These are phyloP conservation scores for Sphecodes monilicornis DNA, from an alignment of 2,888 invertebrate genomes.

Conservation along the genomic window DNA sequence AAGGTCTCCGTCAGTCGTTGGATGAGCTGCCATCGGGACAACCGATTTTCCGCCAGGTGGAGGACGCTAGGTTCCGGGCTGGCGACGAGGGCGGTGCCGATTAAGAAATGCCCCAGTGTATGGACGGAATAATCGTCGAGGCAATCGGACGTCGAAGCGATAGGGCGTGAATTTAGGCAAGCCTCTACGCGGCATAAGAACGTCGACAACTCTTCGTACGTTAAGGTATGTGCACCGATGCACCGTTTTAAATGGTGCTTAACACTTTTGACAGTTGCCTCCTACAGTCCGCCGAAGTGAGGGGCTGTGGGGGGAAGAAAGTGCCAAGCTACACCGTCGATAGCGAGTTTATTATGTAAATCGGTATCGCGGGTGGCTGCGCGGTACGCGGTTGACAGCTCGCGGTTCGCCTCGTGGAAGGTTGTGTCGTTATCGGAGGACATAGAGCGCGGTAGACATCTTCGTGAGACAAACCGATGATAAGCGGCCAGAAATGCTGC, in stretches of 20 bases:
- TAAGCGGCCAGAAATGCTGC: neutral
- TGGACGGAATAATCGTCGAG: conserved; percentile 2
- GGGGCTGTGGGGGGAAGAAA: neutral
- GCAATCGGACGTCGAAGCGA: neutral
- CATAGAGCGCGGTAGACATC: neutral
- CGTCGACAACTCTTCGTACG: conserved; percentile 5
- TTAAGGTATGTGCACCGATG: conserved; percentile 1
- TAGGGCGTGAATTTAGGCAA: conserved; percentile 9
- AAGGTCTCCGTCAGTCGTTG: no score
- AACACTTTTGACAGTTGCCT: neutral
- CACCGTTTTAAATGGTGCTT: neutral
- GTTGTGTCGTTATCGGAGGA: neutral
- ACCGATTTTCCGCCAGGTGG: neutral
- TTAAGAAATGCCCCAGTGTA: no score
- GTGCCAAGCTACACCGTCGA: neutral
- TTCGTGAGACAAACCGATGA: neutral
- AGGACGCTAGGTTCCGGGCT: no score
- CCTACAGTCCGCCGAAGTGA: neutral
- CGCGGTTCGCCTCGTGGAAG: neutral
- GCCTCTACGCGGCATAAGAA: conserved; percentile 6
- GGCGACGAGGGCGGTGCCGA: no score
- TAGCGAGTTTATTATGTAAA: neutral
- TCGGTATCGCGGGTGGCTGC: neutral
- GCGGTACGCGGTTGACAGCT: neutral
- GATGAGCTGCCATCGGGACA: conserved; percentile 18